Base-by-base conservation (phyloP, 2,113 vertebrate species). In the Hippoglossus stenolepis region DNA sequence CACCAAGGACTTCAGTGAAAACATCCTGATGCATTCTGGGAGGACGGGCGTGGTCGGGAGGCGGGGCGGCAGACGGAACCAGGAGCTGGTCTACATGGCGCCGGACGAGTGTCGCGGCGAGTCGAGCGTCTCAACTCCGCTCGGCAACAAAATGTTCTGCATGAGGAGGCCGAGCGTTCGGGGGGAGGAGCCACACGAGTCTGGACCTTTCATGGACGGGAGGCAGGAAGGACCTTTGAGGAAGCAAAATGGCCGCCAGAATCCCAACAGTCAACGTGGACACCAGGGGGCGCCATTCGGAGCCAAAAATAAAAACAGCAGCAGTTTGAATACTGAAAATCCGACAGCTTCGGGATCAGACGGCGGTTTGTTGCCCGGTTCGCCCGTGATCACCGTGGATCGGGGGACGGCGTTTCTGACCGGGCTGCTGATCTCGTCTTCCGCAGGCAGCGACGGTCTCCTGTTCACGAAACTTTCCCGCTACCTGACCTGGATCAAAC, bases 131-230 rank as follows among this genome's bases (percentile, higher is more conserved):
- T 94, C 93, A 0, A 86, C 95, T 60, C 91, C 91, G 0, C 86
- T 97, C 63, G 96, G 93, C 0, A 98, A 96, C 59, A 96, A 97
- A 76, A 95, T 95, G 90, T 96, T 96, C 45, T 98, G 97, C 49
- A 96, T 95, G 85, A 81, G 71, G 38, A 62, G 14, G 13, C 53
- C 6, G 2, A 18, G 17, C 47, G 15, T 43, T 12, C 40, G 13
- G 40, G 40, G 13, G 12, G 40, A 2, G 10, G 40, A 18, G 4
- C 47, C 15, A 18, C 47, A 18, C 17, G 4, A 20, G 18, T 2
- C 20, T 8, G 12, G 12, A 12, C 40, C 40, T 38, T 2, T 38
- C 13, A 6, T 9, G 18, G 28, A 23, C n/a, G 0, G 28, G 28
- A 28, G 28, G 28, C 28, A 28, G 28, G 28, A 28, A 28, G 5